Percentiles rank a stretch among this genome's conserved stretches.
Evolutionary conservation across 2,888 invertebrate genomes (phyloP).

Genomic region (Eudemis profundana): DNA sequence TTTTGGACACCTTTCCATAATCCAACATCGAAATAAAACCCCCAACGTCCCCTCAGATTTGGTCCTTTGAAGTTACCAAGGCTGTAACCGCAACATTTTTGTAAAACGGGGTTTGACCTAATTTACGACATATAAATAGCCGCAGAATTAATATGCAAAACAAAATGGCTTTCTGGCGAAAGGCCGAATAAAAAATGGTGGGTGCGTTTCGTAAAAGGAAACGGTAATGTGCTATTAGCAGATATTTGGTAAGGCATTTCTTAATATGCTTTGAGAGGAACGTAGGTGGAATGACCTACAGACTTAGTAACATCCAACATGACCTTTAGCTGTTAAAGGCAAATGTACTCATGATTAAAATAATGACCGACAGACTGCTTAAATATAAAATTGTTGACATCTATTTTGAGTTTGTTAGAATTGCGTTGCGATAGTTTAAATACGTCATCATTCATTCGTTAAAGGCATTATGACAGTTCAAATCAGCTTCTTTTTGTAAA

Average conservation of each 20-base stretch:
- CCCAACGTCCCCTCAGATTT: conserved; percentile 4
- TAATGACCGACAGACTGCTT: neutral
- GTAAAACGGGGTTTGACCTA: conserved; percentile 10
- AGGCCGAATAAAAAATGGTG: conserved; percentile 29
- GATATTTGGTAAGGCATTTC: conserved; percentile 40
- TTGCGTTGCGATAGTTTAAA: neutral
- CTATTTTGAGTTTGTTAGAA: neutral
- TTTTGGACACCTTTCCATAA: neutral
- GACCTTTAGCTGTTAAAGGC: neutral
- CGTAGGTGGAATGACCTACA: conserved; percentile 30
- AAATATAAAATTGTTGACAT: neutral
- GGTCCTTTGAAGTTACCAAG: conserved; percentile 38
- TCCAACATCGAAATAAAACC: neutral
- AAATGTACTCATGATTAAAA: neutral
- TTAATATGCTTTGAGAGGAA: conserved; percentile 23
- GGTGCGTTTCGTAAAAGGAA: conserved; percentile 41
- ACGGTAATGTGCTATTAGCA: conserved; percentile 27
- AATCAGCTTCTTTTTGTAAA: too few relatives aligned
- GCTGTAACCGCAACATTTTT: conserved; percentile 29
- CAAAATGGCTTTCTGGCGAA: conserved; percentile 30
- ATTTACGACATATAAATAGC: conserved; percentile 34
- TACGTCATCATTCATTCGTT: too few relatives aligned
- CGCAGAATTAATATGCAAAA: conserved; percentile 32
- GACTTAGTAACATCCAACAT: conserved; percentile 24
- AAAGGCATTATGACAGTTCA: too few relatives aligned